Conservation (phyloP, 37 sponge, comb jelly and placozoan genomes). For the Ephydatia muelleri region DNA sequence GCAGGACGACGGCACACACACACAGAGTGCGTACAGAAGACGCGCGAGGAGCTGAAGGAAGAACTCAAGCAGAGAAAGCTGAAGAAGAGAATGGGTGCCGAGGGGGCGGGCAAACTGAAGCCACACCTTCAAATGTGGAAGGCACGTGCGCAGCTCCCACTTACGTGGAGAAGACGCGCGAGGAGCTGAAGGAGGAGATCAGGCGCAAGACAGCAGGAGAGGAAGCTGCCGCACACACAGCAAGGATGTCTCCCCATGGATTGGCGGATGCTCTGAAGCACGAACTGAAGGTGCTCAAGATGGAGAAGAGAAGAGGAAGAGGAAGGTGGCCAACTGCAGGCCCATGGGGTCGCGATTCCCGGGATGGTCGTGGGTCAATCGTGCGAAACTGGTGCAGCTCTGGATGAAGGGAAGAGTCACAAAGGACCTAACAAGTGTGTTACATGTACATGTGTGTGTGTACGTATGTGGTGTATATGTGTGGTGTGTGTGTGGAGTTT, state of each 20-base stretch:
- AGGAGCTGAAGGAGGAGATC: conserved; percentile 37
- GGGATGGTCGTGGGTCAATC: background rate
- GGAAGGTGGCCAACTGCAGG: conserved; percentile 8
- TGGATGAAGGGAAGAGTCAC: background rate
- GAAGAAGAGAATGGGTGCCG: too few relatives aligned
- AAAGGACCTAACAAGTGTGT: too few relatives aligned
- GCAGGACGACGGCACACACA: background rate
- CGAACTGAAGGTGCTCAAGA: background rate
- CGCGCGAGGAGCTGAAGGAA: too few relatives aligned
- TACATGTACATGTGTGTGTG: too few relatives aligned
- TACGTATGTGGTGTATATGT: too few relatives aligned
- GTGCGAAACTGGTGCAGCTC: background rate
- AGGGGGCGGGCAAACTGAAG: too few relatives aligned
- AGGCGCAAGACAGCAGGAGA: conserved; percentile 39
- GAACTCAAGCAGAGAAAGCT: too few relatives aligned
- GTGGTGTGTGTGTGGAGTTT: too few relatives aligned
- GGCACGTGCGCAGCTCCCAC: too few relatives aligned
- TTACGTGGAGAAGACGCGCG: conserved; percentile 34
- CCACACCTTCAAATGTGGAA: too few relatives aligned
- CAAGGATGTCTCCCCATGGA: background rate
- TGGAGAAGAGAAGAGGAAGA: background rate
- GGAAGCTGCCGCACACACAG: background rate
- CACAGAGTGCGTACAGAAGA: too few relatives aligned
- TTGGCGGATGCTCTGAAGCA: too few relatives aligned
- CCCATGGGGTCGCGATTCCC: background rate